Percentiles rank a stretch among this genome's conserved stretches.
Conservation (phyloP, 2,113 vertebrate species). For the Tamias sibiricus region DNA sequence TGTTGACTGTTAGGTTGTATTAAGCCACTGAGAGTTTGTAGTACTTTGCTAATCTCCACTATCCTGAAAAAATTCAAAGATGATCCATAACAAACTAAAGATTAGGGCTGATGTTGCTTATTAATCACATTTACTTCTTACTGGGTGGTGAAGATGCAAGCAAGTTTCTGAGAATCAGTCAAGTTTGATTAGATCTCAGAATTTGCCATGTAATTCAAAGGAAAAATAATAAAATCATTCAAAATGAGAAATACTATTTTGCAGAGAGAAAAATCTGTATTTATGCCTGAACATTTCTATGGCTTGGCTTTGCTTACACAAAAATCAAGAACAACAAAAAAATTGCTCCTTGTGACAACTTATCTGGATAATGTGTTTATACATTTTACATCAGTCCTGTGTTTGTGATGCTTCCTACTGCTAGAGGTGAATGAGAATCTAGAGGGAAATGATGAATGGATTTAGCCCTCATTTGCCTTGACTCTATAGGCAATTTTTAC, state of each 20-base stretch:
- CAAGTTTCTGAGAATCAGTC: neutral
- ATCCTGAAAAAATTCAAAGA: neutral
- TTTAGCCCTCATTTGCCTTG: conserved; percentile 60
- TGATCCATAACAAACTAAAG: neutral
- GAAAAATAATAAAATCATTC: conserved; percentile 8
- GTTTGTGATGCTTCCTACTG: conserved; percentile 30
- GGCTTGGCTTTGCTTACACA: conserved; percentile 36
- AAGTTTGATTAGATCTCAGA: neutral
- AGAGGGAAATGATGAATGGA: conserved; percentile 52
- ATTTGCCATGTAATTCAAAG: conserved; percentile 28
- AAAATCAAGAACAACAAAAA: conserved; percentile 20
- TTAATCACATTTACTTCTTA: neutral
- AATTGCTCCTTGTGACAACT: neutral
- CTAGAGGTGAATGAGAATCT: conserved; percentile 39
- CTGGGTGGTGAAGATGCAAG: neutral
- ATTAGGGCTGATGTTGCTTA: neutral
- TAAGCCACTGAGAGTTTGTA: neutral
- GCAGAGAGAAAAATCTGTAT: neutral
- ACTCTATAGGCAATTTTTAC: conserved; percentile 64
- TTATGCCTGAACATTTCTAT: conserved; percentile 21
- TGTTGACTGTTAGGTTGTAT: neutral
- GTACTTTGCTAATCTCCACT: neutral
- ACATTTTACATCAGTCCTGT: conserved; percentile 8
- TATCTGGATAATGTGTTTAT: conserved; percentile 20
- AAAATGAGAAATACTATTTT: conserved; percentile 11